Percentiles rank a stretch among this genome's conserved stretches.
phyloP scores from a whole-genome alignment of 2,797 vertebrate genomes.

The Tragelaphus eurycerus region DNA sequence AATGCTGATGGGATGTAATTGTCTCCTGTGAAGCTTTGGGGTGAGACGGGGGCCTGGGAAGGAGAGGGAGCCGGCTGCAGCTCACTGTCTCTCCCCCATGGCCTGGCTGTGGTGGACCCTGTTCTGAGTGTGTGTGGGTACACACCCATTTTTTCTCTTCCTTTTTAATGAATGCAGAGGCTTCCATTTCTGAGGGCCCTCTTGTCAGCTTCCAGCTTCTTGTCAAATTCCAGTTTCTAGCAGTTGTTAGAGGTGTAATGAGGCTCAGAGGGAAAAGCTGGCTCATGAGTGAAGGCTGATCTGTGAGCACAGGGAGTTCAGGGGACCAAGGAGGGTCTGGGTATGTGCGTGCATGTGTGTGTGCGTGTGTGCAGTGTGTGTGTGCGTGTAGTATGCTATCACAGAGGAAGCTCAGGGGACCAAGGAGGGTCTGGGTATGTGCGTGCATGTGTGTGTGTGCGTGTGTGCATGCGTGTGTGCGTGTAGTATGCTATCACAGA shows the following conservation, averaged over 20 bases:
- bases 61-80: neutral
- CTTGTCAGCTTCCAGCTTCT: neutral
- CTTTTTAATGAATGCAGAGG: neutral
- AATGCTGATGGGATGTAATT: slow-evolving; percentile 31
- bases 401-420: neutral
- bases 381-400: neutral
- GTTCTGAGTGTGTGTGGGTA: neutral
- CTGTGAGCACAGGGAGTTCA: neutral
- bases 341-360: fast-evolving
- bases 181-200: neutral
- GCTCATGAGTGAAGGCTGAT: neutral
- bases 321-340: neutral
- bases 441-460: fast-evolving
- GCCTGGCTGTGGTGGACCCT: neutral
- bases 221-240: neutral
- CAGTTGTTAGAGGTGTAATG: neutral
- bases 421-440: neutral
- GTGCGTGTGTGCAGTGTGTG: fast-evolving
- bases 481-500: neutral
- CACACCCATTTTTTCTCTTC: neutral
- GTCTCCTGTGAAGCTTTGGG: slow-evolving; percentile 15
- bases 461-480: neutral
- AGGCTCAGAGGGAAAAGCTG: neutral
- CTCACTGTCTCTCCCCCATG: neutral
- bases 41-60: neutral